Base-by-base conservation (phyloP, 2,888 invertebrate species). In the Taenaris catops region DNA sequence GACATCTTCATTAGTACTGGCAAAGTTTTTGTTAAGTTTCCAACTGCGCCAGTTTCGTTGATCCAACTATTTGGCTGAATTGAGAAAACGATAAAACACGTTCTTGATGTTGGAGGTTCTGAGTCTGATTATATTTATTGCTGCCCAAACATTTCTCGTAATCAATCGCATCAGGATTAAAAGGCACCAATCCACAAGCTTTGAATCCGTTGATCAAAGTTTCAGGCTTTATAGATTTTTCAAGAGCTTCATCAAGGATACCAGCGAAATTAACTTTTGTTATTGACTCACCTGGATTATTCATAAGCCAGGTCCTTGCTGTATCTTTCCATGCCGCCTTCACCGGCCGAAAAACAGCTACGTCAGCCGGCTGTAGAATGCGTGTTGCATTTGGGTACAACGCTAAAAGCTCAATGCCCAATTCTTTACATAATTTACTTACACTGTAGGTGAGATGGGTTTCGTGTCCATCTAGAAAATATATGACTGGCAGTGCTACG, bases 381-480 rank as follows among this genome's bases (percentile, higher is more conserved):
- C 31, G 10, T 1, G 29, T 36, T 6, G 20, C 8, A n/a, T 29
- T 36, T 4, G 29, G 36, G 9, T 36, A 36, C 5, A 36, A 7
- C 8, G 36, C 29, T 8, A 36, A 26, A 1, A 33, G 24, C 1
- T 14, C n/a, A 8, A 36, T 36, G 1, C 12, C 8, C 9, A 36
- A 11, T 5, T 12, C 4, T 2, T 5, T 14, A 10, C 46, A 49
- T 1, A 44, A 8, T 21, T 43, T 37, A 7, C 31, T 35, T 2
- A 49, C 34, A 6, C 34, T 25, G 4, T 32, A 8, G 0, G 34
- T 49, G 10, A 48, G 19, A 23, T 48, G 49, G 0, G 44, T 45
- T 33, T 49, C 49, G 26, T 53, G 45, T 2, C 48, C 49, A 17
- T 46, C 49, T 1, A 48, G 44, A 40, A 48, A 49, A 4, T 47